Conservation (phyloP, 2,888 invertebrate species). For the Drosophila peninsularis region DNA sequence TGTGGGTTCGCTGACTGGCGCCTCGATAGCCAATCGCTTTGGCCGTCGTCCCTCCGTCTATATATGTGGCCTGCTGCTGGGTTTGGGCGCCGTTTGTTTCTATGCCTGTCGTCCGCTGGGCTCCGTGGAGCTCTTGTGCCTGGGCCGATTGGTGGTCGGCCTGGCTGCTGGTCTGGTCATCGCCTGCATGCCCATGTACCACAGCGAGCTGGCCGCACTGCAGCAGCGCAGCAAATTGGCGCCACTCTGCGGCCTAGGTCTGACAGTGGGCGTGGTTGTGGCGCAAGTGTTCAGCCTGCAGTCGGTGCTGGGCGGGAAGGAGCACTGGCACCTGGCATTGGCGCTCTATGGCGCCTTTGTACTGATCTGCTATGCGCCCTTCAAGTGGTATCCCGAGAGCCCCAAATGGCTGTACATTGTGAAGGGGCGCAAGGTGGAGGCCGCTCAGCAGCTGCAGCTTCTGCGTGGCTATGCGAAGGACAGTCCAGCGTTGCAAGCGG, state of each 20-base stretch:
- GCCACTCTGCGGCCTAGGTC: constrained; percentile 87
- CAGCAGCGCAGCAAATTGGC: constrained; percentile 92
- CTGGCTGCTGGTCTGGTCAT: constrained; percentile 92
- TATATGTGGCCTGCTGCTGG: constrained; percentile 88
- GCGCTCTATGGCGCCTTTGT: constrained; percentile 90
- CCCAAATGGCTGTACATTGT: constrained; percentile 93
- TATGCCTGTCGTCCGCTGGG: constrained; percentile 87
- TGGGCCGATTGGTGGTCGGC: constrained; percentile 92
- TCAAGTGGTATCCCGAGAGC: constrained; percentile 92
- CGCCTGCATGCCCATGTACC: constrained; percentile 95
- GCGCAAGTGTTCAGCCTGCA: constrained; percentile 82
- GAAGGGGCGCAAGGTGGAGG: constrained; percentile 87
- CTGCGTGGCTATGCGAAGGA: constrained; percentile 86
- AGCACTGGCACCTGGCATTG: constrained; percentile 91
- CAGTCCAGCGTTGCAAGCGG: constrained; percentile 86
- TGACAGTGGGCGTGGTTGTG: constrained; percentile 84
- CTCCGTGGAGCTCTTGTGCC: constrained; percentile 91
- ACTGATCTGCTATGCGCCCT: constrained; percentile 87
- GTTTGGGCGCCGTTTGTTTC: constrained; percentile 89
- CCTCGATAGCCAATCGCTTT: constrained; percentile 89
- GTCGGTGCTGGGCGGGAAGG: constrained; percentile 86
- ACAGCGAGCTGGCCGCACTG: constrained; percentile 93
- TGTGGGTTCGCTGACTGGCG: constrained; percentile 92
- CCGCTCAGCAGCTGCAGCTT: constrained; percentile 87
- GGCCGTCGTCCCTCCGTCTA: constrained; percentile 89